Conservation (phyloP, 2,888 invertebrate genomes). For the Camptogramma bilineatum region DNA sequence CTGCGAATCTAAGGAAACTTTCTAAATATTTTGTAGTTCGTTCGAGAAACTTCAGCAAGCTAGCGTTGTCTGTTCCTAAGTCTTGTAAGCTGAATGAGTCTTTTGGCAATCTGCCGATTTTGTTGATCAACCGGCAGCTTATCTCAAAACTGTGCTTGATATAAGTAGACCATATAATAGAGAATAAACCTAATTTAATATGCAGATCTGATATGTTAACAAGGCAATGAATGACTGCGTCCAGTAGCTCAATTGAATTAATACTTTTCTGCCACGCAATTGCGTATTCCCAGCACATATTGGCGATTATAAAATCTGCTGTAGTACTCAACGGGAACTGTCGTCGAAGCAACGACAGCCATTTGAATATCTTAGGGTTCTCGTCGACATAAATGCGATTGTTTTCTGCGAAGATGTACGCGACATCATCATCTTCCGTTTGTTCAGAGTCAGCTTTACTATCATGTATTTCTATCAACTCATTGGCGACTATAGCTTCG, state of each 20-base stretch:
- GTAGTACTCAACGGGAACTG: constrained; percentile 95
- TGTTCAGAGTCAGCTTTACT: constrained; percentile 48
- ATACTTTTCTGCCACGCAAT: constrained; percentile 94
- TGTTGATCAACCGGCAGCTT: constrained; percentile 91
- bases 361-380: constrained; percentile 84
- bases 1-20: constrained; percentile 73
- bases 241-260: constrained; percentile 87
- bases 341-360: constrained; percentile 87
- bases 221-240: constrained; percentile 90
- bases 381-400: constrained; percentile 67
- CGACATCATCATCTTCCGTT: constrained; percentile 57
- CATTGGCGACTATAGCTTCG: constrained; percentile 84
- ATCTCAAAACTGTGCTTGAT: constrained; percentile 92
- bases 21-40: constrained; percentile 78
- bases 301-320: constrained; percentile 91
- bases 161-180: constrained; percentile 95
- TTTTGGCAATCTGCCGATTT: constrained; percentile 93
- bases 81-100: constrained; percentile 93
- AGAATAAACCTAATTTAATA: constrained; percentile 91
- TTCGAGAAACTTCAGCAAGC: constrained; percentile 82
- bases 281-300: constrained; percentile 97
- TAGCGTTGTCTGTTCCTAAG: constrained; percentile 88
- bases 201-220: constrained; percentile 87
- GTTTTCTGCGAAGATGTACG: constrained; percentile 68
- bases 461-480: constrained; percentile 65